phyloP scores from a whole-genome alignment of 2,888 invertebrate species.

The Diaphora mendica region DNA sequence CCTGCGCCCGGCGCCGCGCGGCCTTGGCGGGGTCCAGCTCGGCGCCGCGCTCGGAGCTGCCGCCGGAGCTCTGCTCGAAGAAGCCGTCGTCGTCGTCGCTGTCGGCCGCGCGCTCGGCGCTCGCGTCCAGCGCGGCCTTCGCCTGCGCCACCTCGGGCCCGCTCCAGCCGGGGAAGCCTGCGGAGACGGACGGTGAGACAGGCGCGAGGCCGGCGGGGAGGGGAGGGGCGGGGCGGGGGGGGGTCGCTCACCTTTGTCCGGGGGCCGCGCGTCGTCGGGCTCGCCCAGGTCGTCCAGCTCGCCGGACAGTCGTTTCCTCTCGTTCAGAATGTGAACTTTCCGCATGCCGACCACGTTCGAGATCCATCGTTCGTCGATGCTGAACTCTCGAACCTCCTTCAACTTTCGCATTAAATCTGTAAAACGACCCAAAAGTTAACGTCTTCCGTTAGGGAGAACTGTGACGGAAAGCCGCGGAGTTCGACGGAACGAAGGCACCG shows the following conservation, averaged over 20 bases:
- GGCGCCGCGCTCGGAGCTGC: slow-evolving; percentile 43
- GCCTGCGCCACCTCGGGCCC: slow-evolving; percentile 31
- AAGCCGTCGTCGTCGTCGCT: slow-evolving; percentile 80
- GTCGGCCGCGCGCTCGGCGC: slow-evolving; percentile 3
- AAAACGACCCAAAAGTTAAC: neutral
- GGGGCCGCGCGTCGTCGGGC: neutral
- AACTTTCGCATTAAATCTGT: slow-evolving; percentile 51
- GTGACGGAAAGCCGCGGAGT: too few species aligned
- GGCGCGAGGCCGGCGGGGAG: neutral
- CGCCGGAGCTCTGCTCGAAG: slow-evolving; percentile 75
- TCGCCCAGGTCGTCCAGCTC: slow-evolving; percentile 22
- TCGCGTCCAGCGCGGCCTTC: slow-evolving; percentile 21
- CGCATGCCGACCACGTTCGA: slow-evolving; percentile 52
- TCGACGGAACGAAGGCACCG: too few species aligned
- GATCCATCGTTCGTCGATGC: slow-evolving; percentile 54
- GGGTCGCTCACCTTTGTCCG: slow-evolving; percentile 17
- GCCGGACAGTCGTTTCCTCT: slow-evolving; percentile 33
- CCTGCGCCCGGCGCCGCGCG: slow-evolving; percentile 41
- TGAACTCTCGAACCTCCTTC: slow-evolving; percentile 53
- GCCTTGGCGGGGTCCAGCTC: slow-evolving; percentile 36
- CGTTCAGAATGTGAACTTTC: slow-evolving; percentile 42
- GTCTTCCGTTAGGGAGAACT: too few species aligned
- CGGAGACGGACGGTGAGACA: neutral
- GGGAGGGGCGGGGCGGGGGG: neutral
- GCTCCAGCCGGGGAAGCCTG: slow-evolving; percentile 62